phyloP scores from a whole-genome alignment of 2,797 vertebrate genomes.

The Fratercula arctica region DNA sequence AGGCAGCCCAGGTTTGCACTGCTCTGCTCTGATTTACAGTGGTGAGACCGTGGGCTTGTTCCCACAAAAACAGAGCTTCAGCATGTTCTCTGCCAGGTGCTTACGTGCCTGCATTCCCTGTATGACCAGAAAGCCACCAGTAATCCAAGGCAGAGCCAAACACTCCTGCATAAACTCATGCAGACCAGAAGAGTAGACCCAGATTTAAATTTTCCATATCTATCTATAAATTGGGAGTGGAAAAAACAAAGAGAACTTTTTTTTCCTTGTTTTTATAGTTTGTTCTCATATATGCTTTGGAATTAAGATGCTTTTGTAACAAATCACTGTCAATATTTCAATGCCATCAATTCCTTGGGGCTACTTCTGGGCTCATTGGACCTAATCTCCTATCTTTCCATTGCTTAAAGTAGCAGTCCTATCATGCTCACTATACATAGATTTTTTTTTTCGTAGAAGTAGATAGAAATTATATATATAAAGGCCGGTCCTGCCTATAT shows the following conservation, averaged over 20 bases:
- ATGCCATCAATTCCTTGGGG: neutral
- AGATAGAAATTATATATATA: neutral
- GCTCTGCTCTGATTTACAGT: neutral
- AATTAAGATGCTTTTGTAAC: neutral
- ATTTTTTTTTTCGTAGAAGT: neutral
- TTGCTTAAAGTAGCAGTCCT: neutral
- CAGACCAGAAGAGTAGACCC: neutral
- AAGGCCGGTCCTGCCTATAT: neutral
- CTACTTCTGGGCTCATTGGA: neutral
- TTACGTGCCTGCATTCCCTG: neutral
- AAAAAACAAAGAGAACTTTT: neutral
- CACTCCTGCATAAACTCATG: neutral
- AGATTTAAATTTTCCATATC: neutral
- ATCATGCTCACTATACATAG: neutral
- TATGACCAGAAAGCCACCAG: neutral
- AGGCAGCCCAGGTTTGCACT: neutral
- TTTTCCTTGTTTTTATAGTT: neutral
- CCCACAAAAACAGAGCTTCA: neutral
- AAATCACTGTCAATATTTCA: neutral
- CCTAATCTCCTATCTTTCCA: neutral
- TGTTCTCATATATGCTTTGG: neutral
- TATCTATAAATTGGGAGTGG: neutral
- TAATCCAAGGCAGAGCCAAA: neutral
- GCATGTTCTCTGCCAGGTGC: neutral
- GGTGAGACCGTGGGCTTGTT: fast-evolving